Conservation (phyloP, 1,140 invertebrate species). For the Euglossa dilemma region DNA sequence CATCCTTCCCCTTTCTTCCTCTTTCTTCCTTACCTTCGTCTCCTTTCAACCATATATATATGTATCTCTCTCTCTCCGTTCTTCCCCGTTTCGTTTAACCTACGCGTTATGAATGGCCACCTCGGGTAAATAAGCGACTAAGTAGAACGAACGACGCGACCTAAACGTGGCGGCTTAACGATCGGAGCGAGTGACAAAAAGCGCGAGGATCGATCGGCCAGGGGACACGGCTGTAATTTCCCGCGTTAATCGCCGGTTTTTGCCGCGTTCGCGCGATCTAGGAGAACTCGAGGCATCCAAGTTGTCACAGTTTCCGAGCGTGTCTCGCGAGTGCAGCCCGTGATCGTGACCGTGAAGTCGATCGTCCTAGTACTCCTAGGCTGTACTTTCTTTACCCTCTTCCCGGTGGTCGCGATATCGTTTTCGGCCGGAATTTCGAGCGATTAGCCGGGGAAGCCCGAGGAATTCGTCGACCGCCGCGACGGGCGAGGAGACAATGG, state of each 20-base stretch:
- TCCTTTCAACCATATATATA: too few relatives aligned
- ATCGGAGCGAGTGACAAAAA: background rate
- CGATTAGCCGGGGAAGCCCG: background rate
- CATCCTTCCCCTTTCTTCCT: background rate
- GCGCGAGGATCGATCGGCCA: too few relatives aligned
- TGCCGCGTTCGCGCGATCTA: too few relatives aligned
- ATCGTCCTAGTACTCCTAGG: background rate
- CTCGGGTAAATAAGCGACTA: too few relatives aligned
- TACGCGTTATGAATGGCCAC: too few relatives aligned
- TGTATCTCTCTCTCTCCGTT: background rate
- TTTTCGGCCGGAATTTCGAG: background rate
- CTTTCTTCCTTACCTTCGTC: background rate
- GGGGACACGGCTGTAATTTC: background rate
- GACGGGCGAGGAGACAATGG: too few relatives aligned
- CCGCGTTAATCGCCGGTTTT: background rate
- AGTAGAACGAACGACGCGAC: too few relatives aligned
- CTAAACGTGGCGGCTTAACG: too few relatives aligned
- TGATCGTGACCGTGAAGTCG: conserved; percentile 17
- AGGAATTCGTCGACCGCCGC: background rate
- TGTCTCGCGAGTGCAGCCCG: background rate
- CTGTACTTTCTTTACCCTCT: background rate
- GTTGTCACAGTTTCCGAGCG: background rate
- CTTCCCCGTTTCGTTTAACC: background rate
- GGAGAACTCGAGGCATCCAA: too few relatives aligned
- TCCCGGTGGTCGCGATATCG: background rate